Evolutionary conservation across 2,797 vertebrate species (phyloP).

Genomic region (Lateolabrax maculatus): DNA sequence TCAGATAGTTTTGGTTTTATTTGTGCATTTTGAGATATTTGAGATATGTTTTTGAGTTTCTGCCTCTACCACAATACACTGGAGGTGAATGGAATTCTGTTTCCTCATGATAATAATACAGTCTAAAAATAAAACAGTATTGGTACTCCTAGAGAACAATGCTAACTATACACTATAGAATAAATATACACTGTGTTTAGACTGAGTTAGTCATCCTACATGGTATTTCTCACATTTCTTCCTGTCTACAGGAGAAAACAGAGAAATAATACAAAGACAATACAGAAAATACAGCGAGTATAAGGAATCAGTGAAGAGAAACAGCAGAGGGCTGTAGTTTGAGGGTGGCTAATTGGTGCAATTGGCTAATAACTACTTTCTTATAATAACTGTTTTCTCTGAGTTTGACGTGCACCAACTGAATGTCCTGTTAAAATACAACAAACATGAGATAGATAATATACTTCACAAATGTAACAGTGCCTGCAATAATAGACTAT

Average conservation of each 20-base stretch:
- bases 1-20: background rate
- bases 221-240: background rate
- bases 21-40: background rate
- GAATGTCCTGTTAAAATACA: background rate
- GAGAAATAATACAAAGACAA: background rate
- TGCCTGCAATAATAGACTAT: background rate
- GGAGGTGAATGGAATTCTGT: background rate
- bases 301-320: background rate
- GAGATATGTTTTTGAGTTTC: background rate
- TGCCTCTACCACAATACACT: background rate
- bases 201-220: background rate
- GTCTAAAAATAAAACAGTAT: background rate
- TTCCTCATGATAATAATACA: background rate
- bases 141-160: background rate
- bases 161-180: background rate
- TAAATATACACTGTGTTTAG: background rate
- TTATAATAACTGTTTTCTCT: conserved; percentile 8
- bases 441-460: background rate
- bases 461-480: background rate
- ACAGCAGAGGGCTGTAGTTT: background rate
- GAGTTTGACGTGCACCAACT: background rate
- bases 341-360: background rate
- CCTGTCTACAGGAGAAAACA: background rate
- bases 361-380: conserved; percentile 8
- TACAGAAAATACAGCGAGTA: background rate